These are phyloP conservation scores for Cydia fagiglandana DNA, from an alignment of 1,140 invertebrate genomes.

Conservation along the genomic window DNA sequence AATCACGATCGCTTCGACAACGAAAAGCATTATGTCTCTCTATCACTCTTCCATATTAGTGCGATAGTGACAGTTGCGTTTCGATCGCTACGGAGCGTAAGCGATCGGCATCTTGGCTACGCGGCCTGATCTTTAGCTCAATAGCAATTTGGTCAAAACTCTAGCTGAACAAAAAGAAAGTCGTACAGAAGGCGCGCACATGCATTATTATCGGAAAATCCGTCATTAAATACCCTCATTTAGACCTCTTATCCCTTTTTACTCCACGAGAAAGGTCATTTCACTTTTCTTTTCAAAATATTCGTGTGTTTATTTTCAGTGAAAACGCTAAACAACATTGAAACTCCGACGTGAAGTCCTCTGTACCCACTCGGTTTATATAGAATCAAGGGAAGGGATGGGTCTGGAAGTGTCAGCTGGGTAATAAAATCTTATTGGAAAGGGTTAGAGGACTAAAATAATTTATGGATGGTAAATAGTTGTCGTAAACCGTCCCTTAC, in stretches of 20 bases:
- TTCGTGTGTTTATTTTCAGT: constrained; percentile 12
- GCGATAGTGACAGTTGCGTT: too few species aligned
- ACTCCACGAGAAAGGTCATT: neutral
- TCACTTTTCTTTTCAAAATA: constrained; percentile 12
- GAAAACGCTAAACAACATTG: constrained; percentile 14
- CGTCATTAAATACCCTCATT: constrained; percentile 8
- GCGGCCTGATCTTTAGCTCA: too few species aligned
- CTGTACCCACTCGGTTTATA: constrained; percentile 1
- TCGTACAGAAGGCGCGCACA: neutral
- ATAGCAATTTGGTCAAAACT: too few species aligned
- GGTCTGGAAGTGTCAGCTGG: constrained; percentile 29
- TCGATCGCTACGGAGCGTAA: too few species aligned
- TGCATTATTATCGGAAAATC: constrained; percentile 4
- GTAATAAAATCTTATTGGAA: constrained; percentile 30
- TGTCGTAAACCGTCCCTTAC: neutral
- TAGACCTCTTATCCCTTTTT: constrained; percentile 17
- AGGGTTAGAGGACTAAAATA: constrained; percentile 25
- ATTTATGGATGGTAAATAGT: constrained; percentile 30
- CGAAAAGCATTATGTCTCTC: too few species aligned
- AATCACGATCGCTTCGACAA: too few species aligned
- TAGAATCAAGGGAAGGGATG: constrained; percentile 14
- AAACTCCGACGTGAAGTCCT: constrained; percentile 6
- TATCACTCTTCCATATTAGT: too few species aligned
- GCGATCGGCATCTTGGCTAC: too few species aligned
- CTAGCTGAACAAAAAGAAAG: neutral